phyloP scores from a whole-genome alignment of 2,797 vertebrate species.

The Lindbergichthys nudifrons region DNA sequence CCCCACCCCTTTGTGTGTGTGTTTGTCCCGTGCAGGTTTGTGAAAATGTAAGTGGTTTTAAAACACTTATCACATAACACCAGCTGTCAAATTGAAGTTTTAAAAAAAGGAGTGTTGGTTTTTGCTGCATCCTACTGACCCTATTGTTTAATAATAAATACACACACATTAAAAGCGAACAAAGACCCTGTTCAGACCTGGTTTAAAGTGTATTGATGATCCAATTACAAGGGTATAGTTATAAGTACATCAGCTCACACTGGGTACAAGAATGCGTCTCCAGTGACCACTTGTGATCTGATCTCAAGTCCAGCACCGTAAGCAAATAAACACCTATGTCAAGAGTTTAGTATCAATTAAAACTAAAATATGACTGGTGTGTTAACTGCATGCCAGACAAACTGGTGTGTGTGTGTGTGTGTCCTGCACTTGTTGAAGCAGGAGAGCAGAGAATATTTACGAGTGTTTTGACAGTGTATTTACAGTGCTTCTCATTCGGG shows the following conservation, averaged over 20 bases:
- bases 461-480: too few relatives aligned
- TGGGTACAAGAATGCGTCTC: neutral
- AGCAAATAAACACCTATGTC: neutral
- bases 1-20: conserved; percentile 16
- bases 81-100: conserved; percentile 2
- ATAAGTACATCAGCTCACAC: neutral
- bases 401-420: too few relatives aligned
- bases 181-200: neutral
- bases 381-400: too few relatives aligned
- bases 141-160: neutral
- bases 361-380: too few relatives aligned
- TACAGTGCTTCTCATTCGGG: too few relatives aligned
- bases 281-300: neutral
- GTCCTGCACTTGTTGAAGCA: too few relatives aligned
- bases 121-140: neutral
- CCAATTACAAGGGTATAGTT: neutral
- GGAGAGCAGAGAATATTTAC: too few relatives aligned
- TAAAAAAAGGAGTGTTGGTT: neutral
- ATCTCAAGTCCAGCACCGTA: neutral
- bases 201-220: neutral
- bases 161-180: neutral
- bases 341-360: neutral
- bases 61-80: conserved; percentile 1
- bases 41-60: conserved; percentile 10
- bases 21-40: conserved; percentile 20